These are phyloP conservation scores for Melanogrammus aeglefinus DNA, from an alignment of 2,797 vertebrate genomes.

Conservation along the genomic window DNA sequence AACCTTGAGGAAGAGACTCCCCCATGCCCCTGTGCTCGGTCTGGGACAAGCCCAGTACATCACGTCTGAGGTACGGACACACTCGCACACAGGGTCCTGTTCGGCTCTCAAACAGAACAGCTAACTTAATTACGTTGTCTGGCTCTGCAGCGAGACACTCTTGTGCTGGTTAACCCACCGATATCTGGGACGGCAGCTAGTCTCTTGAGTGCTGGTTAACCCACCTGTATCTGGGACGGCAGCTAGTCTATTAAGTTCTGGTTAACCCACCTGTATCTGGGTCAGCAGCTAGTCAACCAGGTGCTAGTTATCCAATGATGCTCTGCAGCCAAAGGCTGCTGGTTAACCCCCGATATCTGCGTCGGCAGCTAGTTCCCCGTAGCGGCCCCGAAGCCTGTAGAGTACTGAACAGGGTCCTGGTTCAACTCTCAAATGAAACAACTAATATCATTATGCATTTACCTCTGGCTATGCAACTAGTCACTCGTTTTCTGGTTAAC, in stretches of 20 bases:
- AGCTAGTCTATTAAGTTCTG: constrained; percentile 24
- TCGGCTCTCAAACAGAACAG: background rate
- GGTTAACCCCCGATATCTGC: background rate
- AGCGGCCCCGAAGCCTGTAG: too few species aligned
- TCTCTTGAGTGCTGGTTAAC: too few species aligned
- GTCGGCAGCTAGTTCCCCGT: background rate
- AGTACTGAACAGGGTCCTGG: constrained; percentile 14
- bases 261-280: too few species aligned
- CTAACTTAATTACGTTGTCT: constrained; percentile 7
- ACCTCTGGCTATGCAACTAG: constrained; percentile 6
- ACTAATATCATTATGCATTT: constrained; percentile 4
- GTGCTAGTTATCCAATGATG: too few species aligned
- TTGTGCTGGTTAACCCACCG: constrained; percentile 54
- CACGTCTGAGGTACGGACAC: constrained; percentile 63
- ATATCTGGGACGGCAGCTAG: constrained; percentile 47
- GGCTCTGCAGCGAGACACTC: background rate
- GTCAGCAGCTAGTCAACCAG: too few species aligned
- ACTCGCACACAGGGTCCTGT: constrained; percentile 27
- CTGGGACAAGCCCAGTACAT: constrained; percentile 68
- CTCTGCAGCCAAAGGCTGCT: too few species aligned
- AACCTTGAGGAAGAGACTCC: constrained; percentile 63
- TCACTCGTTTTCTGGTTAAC: constrained; percentile 9
- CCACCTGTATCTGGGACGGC: too few species aligned
- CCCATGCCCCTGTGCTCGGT: too few species aligned
- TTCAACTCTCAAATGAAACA: background rate